phyloP scores from a whole-genome alignment of 2,113 vertebrate genomes.

The Tricholaema leucomelas region DNA sequence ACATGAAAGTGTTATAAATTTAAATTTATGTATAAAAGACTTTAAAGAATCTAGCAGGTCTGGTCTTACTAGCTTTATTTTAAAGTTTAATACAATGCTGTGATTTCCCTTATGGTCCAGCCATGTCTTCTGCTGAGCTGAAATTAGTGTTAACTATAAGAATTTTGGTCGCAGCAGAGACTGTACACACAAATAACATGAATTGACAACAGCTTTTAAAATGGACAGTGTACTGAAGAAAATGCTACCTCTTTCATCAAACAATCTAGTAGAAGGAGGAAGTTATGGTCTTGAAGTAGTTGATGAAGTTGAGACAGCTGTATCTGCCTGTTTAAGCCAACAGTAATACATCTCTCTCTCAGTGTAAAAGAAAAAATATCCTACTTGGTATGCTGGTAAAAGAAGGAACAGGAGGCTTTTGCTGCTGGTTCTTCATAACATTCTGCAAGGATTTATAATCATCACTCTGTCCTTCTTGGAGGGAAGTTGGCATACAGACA shows the following conservation, averaged over 20 bases:
- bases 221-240: neutral
- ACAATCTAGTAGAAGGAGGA: neutral
- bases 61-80: neutral
- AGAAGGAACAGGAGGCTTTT: neutral
- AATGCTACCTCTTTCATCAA: neutral
- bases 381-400: neutral
- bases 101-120: neutral
- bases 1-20: neutral
- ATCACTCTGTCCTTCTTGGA: slow-evolving; percentile 2
- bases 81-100: neutral
- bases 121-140: neutral
- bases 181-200: neutral
- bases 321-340: neutral
- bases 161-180: neutral
- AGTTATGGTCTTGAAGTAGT: neutral
- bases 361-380: neutral
- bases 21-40: neutral
- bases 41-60: neutral
- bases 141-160: neutral
- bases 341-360: neutral
- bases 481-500: neutral
- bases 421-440: neutral
- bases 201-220: neutral
- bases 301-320: neutral
- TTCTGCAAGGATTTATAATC: neutral